Conservation (phyloP, 2,113 vertebrate genomes). For the Antechinus stuartii region DNA sequence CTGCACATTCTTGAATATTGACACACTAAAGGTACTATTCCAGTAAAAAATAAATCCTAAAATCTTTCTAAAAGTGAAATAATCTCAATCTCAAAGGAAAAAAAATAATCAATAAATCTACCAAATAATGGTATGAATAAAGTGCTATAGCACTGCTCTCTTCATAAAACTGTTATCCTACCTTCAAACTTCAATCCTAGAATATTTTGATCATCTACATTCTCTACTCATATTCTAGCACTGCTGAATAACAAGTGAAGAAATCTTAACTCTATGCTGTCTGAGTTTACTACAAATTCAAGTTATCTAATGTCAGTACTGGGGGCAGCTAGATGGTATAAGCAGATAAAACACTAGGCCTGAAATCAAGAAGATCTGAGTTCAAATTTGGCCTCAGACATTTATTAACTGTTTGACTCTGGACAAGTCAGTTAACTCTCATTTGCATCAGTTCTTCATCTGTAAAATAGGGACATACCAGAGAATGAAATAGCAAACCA, state of each 20-base stretch:
- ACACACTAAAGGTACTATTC: not conserved
- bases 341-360: not conserved
- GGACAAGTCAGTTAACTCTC: not conserved
- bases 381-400: not conserved
- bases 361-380: not conserved
- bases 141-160: not conserved
- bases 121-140: not conserved
- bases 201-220: not conserved
- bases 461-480: not conserved
- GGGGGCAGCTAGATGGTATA: not conserved
- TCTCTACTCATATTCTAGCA: not conserved
- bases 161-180: not conserved
- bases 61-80: not conserved
- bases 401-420: not conserved
- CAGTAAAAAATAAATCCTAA: constrained; percentile 44
- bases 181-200: not conserved
- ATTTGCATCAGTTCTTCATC: not conserved
- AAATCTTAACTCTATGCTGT: not conserved
- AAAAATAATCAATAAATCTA: not conserved
- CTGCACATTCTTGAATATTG: not conserved
- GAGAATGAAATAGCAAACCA: not conserved
- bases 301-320: not conserved
- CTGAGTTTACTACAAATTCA: not conserved
- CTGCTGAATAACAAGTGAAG: not conserved
- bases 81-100: not conserved